Evolutionary conservation across 2,113 vertebrate genomes (phyloP), one percentile per base, ranked within the genome.

Genomic region (Ctenodactylus gundi): DNA sequence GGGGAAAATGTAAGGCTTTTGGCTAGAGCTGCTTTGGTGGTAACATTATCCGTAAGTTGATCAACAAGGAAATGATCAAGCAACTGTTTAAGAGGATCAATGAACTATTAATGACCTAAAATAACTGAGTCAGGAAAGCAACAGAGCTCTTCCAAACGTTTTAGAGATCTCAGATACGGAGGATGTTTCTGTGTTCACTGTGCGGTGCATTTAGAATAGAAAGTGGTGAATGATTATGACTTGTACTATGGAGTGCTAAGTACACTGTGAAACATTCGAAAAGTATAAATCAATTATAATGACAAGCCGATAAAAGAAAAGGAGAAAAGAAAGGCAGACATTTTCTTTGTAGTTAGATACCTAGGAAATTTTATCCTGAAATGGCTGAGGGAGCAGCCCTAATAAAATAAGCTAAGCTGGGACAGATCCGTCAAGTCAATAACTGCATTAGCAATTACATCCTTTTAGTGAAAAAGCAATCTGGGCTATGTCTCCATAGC

Each of bases 401-500:
- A 97, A 97, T 96, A 90, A 97, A 94, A 96, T 95, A 91, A 95
- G 62, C 68, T 49, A 82, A 83, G 94, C 91, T 95, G 78, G 82
- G 91, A 90, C 4, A 55, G 92, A 67, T 94, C 95, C 57, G 88
- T 96, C 92, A 51, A 95, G 23, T 96, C 97, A 94, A 72, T 49
- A 49, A 75, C 91, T 94, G 65, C 93, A 95, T 97, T 96, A 94
- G 83, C 94, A 96, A 96, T 96, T 76, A 96, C 85, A 97, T 97
- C 97, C 97, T 97, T 97, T 97, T 96, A 97, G 97, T 95, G 96
- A 90, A 96, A 96, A 97, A 97, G 97, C 97, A 90, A 84, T 97
- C 78, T 81, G 82, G 68, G 84, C 90, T 78, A 53, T 93, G 96
- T 95, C 97, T 96, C 97, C 97, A 90, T 7, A 64, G 93, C 92